Conservation (phyloP, 2,113 vertebrate genomes). For the Campylomormyrus numenius region DNA sequence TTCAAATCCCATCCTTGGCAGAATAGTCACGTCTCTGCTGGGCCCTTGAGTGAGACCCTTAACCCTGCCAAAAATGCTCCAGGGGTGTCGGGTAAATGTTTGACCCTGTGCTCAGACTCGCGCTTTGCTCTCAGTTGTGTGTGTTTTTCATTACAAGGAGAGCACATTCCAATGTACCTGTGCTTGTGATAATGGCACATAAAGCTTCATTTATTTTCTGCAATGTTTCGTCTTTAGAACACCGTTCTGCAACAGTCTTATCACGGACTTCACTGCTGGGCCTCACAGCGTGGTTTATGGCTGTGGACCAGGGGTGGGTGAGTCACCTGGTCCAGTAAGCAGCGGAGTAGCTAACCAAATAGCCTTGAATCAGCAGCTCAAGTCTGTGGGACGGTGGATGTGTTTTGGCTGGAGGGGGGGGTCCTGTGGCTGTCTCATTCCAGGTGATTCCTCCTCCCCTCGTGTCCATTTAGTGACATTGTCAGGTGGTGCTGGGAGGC, state of each 20-base stretch:
- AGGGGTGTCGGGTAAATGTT: background rate
- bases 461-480: background rate
- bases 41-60: background rate
- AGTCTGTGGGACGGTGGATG: background rate
- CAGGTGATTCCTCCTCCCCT: background rate
- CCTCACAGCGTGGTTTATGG: background rate
- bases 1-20: background rate
- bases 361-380: background rate
- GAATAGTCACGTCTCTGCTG: background rate
- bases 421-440: background rate
- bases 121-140: background rate
- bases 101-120: background rate
- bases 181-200: background rate
- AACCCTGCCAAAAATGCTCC: background rate
- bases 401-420: background rate
- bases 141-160: background rate
- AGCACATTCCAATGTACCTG: background rate
- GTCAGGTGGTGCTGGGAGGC: background rate
- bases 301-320: background rate
- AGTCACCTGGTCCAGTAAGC: background rate
- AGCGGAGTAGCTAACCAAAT: background rate
- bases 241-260: background rate
- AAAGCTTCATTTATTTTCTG: background rate
- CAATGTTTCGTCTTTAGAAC: background rate
- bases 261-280: background rate